Evolutionary conservation across 2,113 vertebrate species (phyloP), one percentile per base, ranked within the genome.

Genomic region (Anoplopoma fimbria): DNA sequence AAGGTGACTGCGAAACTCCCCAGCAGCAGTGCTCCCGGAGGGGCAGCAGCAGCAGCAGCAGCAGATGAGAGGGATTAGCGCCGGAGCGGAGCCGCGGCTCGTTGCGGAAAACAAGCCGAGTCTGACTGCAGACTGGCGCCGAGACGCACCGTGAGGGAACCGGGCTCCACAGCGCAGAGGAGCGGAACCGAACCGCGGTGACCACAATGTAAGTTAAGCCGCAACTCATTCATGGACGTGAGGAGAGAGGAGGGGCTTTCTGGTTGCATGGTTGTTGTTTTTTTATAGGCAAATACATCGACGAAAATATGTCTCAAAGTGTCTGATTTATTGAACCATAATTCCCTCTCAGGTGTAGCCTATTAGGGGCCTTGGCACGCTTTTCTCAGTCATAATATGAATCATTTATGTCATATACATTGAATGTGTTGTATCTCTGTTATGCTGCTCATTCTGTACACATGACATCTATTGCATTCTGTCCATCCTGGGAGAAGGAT

Each of bases 81-180:
- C 51, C 85, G 86, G 84, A 85, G 87, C 84, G 77, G 88, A 91
- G 81, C 91, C 92, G 93, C 90, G 91, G 91, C 92, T 95, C 94
- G 90, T 92, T 96, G 95, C 95, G 94, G 95, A 95, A 93, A 57
- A n/a, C n/a, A 94, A 94, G 83, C 76, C 73, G 83, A 89, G 91
- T 92, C 23, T 25, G 51, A 55, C 51, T 55, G 93, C 92, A 90
- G 92, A 88, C 89, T 86, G 92, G 93, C 94, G 94, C 81, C 88
- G 89, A 92, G 60, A 82, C 89, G 91, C 87, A 81, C 89, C 74
- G 92, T 65, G 93, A 85, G 89, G 85, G 84, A 67, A 85, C 90
- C 94, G 90, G 91, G 91, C 91, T 94, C 89, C 83, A 72, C 75
- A 84, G 91, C 92, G 61, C 61, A 81, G 84, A 88, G 73, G 88